Base-by-base conservation (phyloP, 2,888 invertebrate species). In the Diarsia brunnea region DNA sequence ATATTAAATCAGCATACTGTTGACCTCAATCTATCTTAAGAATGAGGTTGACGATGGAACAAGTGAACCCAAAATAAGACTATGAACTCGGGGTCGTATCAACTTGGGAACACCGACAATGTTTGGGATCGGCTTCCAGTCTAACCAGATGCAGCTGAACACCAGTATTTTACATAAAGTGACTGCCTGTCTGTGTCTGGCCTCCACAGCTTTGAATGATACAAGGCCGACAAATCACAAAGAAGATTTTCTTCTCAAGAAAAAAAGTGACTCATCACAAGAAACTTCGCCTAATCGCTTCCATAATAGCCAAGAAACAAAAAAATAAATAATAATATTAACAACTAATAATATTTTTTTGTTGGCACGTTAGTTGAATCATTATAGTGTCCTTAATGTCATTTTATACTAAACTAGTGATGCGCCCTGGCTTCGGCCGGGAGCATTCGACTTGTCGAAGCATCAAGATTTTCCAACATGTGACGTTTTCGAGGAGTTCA, bases 351-450 rank as follows among this genome's bases (percentile, higher is more conserved):
- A 79, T 85, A 75, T 82, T 84, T 87, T 86, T 87, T 85, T 85
- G 80, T 71, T 11, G 19, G 63, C 24, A 64, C 68, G 77, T 75
- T 86, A 87, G 79, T 87, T 85, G 87, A 87, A 82, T 87, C 85
- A 87, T 87, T 84, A 87, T 61, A 60, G 75, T 69, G 87, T 82
- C 87, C 86, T 80, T 87, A 87, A 87, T 86, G 87, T 80, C 78
- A 87, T 84, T 84, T 87, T 81, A 75, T 81, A 83, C 81, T 79
- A 72, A 78, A 84, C 73, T 49, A 38, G 38, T 16, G 1, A 16
- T n/a, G 3, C 7, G 16, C 7, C 1, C 8, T 51, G 0, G n/a
- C 38, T 55, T 38, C 4, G 31, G 0, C 16, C 16, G 38, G 43
- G 7, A n/a, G 38, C 61, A n/a, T n/a, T 14, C 7, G 14, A 12